phyloP scores from a whole-genome alignment of 2,113 vertebrate genomes.

The Poecile atricapillus region DNA sequence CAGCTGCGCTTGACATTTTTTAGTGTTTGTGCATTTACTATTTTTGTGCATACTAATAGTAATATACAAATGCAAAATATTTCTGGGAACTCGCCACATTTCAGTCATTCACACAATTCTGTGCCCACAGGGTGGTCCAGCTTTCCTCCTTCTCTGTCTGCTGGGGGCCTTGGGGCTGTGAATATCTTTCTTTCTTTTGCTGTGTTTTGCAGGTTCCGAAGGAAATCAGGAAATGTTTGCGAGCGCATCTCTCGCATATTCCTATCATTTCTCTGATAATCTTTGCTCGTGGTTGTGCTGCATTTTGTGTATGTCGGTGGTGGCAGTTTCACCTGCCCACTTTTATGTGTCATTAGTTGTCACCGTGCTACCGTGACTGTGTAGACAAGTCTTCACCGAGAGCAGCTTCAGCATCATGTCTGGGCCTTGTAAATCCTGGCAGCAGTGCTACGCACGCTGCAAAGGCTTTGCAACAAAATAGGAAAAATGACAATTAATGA shows the following conservation, averaged over 20 bases:
- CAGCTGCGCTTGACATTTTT: neutral
- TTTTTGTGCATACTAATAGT: neutral
- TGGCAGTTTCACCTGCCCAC: neutral
- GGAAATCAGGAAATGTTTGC: neutral
- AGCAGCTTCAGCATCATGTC: neutral
- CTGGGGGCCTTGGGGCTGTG: neutral
- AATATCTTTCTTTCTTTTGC: neutral
- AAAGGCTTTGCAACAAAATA: neutral
- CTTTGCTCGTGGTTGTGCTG: neutral
- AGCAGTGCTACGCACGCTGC: fast-evolving
- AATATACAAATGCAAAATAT: neutral
- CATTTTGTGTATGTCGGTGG: fast-evolving
- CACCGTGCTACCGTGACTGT: neutral
- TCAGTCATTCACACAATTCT: neutral
- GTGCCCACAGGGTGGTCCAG: neutral
- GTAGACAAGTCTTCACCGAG: neutral
- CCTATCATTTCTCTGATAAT: neutral
- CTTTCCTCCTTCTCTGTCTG: neutral
- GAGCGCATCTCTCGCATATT: fast-evolving
- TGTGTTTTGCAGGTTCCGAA: neutral
- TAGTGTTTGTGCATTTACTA: neutral
- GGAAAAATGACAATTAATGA: neutral
- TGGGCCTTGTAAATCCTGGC: slow-evolving; percentile 28
- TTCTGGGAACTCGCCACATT: neutral
- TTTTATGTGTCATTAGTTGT: slow-evolving; percentile 5